Evolutionary conservation across 2,113 vertebrate genomes (phyloP), one percentile per base, ranked within the genome.

Genomic region (Delphinapterus leucas): DNA sequence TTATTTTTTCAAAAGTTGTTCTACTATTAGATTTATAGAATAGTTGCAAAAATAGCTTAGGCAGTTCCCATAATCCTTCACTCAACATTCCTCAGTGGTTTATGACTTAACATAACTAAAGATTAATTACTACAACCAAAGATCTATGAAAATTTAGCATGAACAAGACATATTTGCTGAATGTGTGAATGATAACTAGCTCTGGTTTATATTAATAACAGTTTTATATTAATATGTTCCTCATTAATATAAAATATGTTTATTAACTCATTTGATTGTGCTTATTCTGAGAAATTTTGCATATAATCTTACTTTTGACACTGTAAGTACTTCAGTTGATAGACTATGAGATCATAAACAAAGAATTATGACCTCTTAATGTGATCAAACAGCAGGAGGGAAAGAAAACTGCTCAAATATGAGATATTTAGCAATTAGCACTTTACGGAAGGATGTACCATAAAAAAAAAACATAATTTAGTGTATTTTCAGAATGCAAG

Each of bases 321-420:
- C 60, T 90, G 21, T 20, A 96, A 20, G 26, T 53, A 88, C 44
- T 96, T 71, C 38, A 93, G 49, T 67, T 41, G 88, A 95, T 58
- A 97, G 77, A 84, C 31, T 93, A n/a, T n/a, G 55, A 97, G 41
- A 67, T 96, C 33, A 94, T 96, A 96, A 98, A 97, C 31, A 92
- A 97, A 93, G 65, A 97, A 96, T 95, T 97, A 96, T 96, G 68
- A 96, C 18, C 28, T 63, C 38, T 96, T 94, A 88, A 86, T 82
- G 36, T 88, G 20, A 93, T 95, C 71, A 96, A 97, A 92, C 49
- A 97, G 38, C 70, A 97, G 63, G 61, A 97, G 26, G 87, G 31
- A 92, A 95, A 95, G 25, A 55, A 93, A 92, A n/a, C 17, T 92
- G 14, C 63, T 97, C 53, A 95, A 81, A 97, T 92, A 95, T 38